These are phyloP conservation scores for Rhizomys pruinosus DNA, from an alignment of 2,113 vertebrate genomes.

Conservation along the genomic window DNA sequence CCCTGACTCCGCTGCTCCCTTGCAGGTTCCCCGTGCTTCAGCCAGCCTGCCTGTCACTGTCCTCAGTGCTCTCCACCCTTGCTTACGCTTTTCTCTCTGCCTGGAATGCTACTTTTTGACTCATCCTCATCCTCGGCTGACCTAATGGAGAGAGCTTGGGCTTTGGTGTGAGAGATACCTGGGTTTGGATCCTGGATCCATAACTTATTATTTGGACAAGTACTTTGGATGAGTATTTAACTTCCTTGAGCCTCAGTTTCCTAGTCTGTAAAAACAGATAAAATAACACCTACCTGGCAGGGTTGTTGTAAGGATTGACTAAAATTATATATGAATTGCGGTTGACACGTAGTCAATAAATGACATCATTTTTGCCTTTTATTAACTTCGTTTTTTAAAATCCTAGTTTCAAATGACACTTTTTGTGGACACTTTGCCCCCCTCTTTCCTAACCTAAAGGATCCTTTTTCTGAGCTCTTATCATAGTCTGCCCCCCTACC, in stretches of 20 bases:
- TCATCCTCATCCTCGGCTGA: conserved; percentile 39
- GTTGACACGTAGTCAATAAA: conserved; percentile 65
- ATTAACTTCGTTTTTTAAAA: conserved; percentile 14
- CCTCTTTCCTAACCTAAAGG: conserved; percentile 12
- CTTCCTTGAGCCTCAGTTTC: conserved; percentile 49
- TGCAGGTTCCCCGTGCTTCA: conserved; percentile 69
- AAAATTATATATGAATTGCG: conserved; percentile 45
- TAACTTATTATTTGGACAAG: conserved; percentile 59
- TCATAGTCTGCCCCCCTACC: conserved; percentile 7
- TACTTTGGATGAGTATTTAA: conserved; percentile 52
- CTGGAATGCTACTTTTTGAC: conserved; percentile 67
- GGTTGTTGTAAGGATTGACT: conserved; percentile 67
- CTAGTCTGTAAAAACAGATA: conserved; percentile 60
- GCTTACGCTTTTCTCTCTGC: conserved; percentile 65
- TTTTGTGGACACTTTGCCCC: not conserved
- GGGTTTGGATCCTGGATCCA: conserved; percentile 63
- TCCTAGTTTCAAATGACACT: conserved; percentile 29
- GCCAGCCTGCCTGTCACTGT: conserved; percentile 60
- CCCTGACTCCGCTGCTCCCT: conserved; percentile 62
- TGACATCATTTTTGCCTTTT: conserved; percentile 19
- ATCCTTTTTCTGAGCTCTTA: not conserved
- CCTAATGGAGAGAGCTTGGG: conserved; percentile 58
- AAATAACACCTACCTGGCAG: conserved; percentile 51
- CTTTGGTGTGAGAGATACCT: conserved; percentile 66
- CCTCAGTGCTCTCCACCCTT: conserved; percentile 71